Percentiles rank a stretch among this genome's conserved stretches.
Evolutionary conservation across 2,888 invertebrate species (phyloP).

Genomic region (Drosophila kuntzei): DNA sequence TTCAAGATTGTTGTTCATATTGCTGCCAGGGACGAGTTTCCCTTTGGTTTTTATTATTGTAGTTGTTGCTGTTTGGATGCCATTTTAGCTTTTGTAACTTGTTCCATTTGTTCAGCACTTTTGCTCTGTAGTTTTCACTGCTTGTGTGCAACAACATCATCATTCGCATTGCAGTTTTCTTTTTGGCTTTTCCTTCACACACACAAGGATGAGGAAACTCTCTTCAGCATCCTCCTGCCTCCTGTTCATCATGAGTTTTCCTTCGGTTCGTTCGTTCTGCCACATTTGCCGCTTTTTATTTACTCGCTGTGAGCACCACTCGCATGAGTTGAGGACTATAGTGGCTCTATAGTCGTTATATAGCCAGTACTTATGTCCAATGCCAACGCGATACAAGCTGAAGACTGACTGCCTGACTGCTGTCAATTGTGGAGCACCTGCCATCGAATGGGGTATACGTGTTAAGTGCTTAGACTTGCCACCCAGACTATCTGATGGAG

Average conservation of each 20-base stretch:
- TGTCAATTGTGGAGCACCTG: slow-evolving; percentile 55
- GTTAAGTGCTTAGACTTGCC: not conserved
- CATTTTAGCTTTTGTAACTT: slow-evolving; percentile 77
- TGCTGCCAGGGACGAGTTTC: slow-evolving; percentile 54
- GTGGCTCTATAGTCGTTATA: slow-evolving; percentile 46
- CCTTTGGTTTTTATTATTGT: slow-evolving; percentile 20
- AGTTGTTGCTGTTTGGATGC: slow-evolving; percentile 45
- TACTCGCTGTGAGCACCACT: slow-evolving; percentile 43
- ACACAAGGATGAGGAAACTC: not conserved
- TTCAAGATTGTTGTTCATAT: slow-evolving; percentile 78
- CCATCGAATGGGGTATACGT: not conserved
- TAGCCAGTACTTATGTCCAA: slow-evolving; percentile 48
- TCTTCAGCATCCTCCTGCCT: not conserved
- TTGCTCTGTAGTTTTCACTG: slow-evolving; percentile 57
- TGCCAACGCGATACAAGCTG: slow-evolving; percentile 20
- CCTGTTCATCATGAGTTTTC: slow-evolving; percentile 4
- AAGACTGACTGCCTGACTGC: slow-evolving; percentile 22
- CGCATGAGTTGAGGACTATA: slow-evolving; percentile 44
- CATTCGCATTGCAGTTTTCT: slow-evolving; percentile 50
- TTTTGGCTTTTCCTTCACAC: slow-evolving; percentile 41
- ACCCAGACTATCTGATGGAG: not conserved
- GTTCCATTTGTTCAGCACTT: slow-evolving; percentile 74
- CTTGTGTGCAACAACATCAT: slow-evolving; percentile 14
- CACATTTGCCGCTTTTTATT: slow-evolving; percentile 69
- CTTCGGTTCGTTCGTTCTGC: slow-evolving; percentile 48